Conservation (phyloP, 2,113 vertebrate genomes). For the Malurus elegans region DNA sequence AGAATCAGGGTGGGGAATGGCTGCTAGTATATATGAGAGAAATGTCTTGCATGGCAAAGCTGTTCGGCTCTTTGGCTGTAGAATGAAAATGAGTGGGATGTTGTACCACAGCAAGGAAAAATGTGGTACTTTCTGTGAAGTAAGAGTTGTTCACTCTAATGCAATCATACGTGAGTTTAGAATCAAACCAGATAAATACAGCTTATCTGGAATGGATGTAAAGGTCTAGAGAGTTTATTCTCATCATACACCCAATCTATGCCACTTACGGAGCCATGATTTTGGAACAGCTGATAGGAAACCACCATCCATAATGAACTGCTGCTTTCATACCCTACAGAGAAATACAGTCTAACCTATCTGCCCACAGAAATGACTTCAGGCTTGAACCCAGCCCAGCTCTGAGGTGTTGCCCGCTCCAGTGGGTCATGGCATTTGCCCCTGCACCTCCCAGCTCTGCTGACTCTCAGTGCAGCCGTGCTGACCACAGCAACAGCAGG, state of each 20-base stretch:
- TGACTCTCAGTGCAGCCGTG: rapidly evolving
- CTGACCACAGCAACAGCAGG: background rate
- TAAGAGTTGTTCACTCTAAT: background rate
- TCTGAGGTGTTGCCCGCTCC: rapidly evolving
- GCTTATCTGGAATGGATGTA: background rate
- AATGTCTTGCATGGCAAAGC: constrained; percentile 27
- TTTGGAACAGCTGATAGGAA: background rate
- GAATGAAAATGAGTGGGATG: background rate
- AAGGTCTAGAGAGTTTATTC: background rate
- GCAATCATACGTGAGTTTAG: background rate
- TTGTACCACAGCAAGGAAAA: background rate
- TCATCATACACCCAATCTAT: background rate
- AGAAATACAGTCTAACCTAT: background rate
- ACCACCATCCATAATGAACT: background rate
- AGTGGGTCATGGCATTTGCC: rapidly evolving
- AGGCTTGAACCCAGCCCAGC: background rate
- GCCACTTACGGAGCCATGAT: background rate
- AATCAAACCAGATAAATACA: background rate
- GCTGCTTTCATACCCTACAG: background rate
- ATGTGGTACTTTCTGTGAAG: background rate
- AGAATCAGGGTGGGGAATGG: background rate
- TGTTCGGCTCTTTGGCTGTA: rapidly evolving
- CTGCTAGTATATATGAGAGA: background rate
- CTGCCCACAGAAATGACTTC: rapidly evolving
- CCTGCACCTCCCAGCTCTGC: background rate